Evolutionary conservation across 1,140 invertebrate species (phyloP).

Genomic region (Hycleus phaleratus): DNA sequence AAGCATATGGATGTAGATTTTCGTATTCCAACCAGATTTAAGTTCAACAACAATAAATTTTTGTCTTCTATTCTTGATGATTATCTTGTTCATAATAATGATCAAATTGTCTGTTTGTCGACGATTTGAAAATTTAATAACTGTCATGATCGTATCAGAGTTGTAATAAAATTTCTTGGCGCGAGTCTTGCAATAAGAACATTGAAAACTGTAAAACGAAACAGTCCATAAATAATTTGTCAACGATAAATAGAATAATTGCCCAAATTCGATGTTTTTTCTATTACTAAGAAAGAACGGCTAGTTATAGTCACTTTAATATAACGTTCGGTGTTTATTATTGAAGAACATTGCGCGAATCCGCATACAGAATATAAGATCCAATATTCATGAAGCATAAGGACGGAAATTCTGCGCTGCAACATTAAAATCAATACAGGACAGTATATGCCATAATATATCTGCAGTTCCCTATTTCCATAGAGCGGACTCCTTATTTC

Average conservation of each 20-base stretch:
- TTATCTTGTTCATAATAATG: too few relatives aligned
- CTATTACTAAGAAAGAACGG: slow-evolving; percentile 12
- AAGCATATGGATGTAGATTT: slow-evolving; percentile 12
- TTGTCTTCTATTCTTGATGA: too few relatives aligned
- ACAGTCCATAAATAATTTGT: slow-evolving; percentile 24
- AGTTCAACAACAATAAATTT: too few relatives aligned
- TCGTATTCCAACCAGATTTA: not conserved
- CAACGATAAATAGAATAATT: not conserved
- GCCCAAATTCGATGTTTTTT: not conserved
- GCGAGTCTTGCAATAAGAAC: slow-evolving; percentile 22
- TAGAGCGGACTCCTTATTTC: slow-evolving; percentile 13
- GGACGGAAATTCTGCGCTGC: slow-evolving; percentile 30
- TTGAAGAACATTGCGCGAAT: slow-evolving; percentile 24
- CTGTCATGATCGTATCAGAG: slow-evolving; percentile 2
- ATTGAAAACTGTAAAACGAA: slow-evolving; percentile 10
- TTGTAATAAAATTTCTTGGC: slow-evolving; percentile 20
- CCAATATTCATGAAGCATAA: slow-evolving; percentile 32
- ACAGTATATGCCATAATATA: slow-evolving; percentile 37
- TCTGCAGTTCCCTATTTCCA: slow-evolving; percentile 36
- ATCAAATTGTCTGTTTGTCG: not conserved
- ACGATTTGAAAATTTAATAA: slow-evolving; percentile 19
- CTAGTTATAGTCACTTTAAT: slow-evolving; percentile 23
- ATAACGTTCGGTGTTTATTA: slow-evolving; percentile 26
- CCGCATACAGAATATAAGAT: slow-evolving; percentile 25
- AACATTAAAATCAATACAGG: slow-evolving; percentile 40